A percentile compares a stretch with the other conserved stretches of the same genome.
These are phyloP conservation scores for Manis javanica DNA, from an alignment of 2,797 vertebrate genomes.

Conservation along the genomic window DNA sequence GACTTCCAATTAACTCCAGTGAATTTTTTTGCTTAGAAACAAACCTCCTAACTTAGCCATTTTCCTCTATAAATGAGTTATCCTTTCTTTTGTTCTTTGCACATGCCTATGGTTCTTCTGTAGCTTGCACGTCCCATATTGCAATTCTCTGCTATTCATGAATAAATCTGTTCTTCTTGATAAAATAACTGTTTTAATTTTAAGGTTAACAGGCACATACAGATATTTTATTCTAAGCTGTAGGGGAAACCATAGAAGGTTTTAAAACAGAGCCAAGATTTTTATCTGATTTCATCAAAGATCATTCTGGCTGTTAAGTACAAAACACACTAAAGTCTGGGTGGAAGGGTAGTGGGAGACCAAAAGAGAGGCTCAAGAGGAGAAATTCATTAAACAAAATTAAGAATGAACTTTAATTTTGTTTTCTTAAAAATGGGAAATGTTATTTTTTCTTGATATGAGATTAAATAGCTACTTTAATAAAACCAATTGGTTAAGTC, in stretches of 20 bases:
- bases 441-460: background rate
- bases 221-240: background rate
- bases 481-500: background rate
- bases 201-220: too few species aligned
- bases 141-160: too few species aligned
- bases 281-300: background rate
- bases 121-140: too few species aligned
- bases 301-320: background rate
- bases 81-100: too few species aligned
- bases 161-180: too few species aligned
- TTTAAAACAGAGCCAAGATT: background rate
- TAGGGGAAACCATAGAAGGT: background rate
- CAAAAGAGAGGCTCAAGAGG: background rate
- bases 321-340: background rate
- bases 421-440: background rate
- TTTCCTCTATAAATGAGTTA: too few species aligned
- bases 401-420: background rate
- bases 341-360: accelerated
- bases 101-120: too few species aligned
- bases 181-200: too few species aligned
- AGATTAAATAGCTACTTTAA: background rate
- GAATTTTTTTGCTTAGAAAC: too few species aligned
- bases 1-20: too few species aligned
- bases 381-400: background rate
- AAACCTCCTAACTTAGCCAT: too few species aligned